Conservation (phyloP, 2,113 vertebrate genomes). For the Megaceryle maxima region DNA sequence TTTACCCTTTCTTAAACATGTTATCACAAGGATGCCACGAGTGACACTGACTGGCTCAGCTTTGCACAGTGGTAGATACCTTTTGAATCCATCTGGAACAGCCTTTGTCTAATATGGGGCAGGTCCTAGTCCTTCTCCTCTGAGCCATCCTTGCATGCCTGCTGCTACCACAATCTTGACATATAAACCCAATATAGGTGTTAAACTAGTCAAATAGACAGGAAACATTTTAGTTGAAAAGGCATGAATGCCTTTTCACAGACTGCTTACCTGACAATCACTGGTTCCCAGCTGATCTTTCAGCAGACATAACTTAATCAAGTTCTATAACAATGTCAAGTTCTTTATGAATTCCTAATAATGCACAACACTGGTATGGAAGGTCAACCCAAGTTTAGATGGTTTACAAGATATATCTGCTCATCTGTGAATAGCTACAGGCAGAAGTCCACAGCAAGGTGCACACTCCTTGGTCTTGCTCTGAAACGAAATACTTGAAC, state of each 20-base stretch:
- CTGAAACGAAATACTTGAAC: background rate
- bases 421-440: background rate
- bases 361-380: background rate
- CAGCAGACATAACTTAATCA: background rate
- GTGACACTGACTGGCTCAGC: background rate
- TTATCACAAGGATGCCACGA: accelerated
- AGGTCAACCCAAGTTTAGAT: background rate
- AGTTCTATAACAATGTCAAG: background rate
- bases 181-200: accelerated
- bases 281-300: background rate
- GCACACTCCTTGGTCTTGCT: background rate
- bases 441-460: background rate
- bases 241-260: background rate
- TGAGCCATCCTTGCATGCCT: background rate
- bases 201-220: background rate
- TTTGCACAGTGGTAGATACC: background rate
- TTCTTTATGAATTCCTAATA: background rate
- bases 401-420: background rate
- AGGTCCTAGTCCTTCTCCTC: background rate
- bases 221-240: background rate
- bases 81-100: background rate
- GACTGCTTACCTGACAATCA: background rate
- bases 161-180: background rate
- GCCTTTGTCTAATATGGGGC: background rate
- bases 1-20: background rate